phyloP scores from a whole-genome alignment of 2,797 vertebrate species.

The Odontamblyopus lacepedii region DNA sequence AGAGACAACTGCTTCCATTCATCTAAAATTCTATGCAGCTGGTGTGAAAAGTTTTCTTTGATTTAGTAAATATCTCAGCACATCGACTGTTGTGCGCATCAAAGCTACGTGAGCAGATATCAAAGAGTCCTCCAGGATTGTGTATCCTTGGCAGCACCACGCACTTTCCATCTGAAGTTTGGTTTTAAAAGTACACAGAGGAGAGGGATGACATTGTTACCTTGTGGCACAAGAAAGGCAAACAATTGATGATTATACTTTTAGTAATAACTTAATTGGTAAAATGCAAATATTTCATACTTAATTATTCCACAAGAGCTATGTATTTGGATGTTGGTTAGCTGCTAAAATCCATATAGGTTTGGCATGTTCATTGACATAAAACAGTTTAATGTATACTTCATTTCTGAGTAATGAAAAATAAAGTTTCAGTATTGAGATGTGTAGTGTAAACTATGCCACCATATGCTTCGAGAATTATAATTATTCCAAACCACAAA shows the following conservation, averaged over 20 bases:
- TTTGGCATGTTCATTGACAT: neutral
- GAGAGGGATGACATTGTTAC: constrained; percentile 54
- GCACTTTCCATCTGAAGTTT: constrained; percentile 64
- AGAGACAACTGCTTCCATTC: constrained; percentile 64
- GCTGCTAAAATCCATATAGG: neutral
- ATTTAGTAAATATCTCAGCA: constrained; percentile 73
- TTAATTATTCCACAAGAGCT: too few relatives aligned
- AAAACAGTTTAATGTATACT: constrained; percentile 2
- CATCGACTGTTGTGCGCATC: constrained; percentile 65
- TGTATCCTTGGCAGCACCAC: constrained; percentile 60
- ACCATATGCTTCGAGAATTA: constrained; percentile 72
- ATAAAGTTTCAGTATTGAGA: constrained; percentile 40
- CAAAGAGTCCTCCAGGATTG: constrained; percentile 65
- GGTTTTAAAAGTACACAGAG: constrained; percentile 44
- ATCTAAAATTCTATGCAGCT: constrained; percentile 71
- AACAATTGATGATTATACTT: neutral
- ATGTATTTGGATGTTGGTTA: neutral
- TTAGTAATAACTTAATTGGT: too few relatives aligned
- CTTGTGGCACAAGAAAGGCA: constrained; percentile 7
- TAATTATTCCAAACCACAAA: constrained; percentile 57
- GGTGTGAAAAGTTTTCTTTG: constrained; percentile 65
- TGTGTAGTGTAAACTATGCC: constrained; percentile 66
- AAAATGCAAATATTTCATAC: too few relatives aligned
- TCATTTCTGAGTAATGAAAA: constrained; percentile 53
- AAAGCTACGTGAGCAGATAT: constrained; percentile 69